Evolutionary conservation across 2,797 vertebrate species (phyloP), one percentile per base, ranked within the genome.

Genomic region (Hippocampus kuda): DNA sequence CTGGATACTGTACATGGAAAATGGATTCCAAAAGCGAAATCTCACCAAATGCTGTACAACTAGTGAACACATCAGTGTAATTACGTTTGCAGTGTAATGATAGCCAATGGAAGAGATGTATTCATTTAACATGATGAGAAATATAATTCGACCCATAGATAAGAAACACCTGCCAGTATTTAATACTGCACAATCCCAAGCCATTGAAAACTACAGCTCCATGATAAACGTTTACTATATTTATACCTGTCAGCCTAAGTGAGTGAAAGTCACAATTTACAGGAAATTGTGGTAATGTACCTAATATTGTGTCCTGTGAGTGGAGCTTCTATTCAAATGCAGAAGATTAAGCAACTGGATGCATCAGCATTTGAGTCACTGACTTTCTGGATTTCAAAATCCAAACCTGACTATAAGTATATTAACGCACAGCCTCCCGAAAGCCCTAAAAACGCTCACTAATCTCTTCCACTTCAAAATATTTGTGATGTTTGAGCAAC

Each of bases 351-450:
- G 26, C 15, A 59, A 60, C 26, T 30, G 26, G 2, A 60, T 60
- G 27, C 57, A 60, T 51, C 49, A 51, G 5, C 27, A 30, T 30
- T 60, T 57, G 30, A 24, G 7, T 60, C 57, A 16, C 26, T 30
- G 57, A 38, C 51, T 70, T 12, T 51, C 49, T 57, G 51, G 34
- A 70, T 68, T 69, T 30, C 65, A 16, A 67, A 41, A 69, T 16
- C 20, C 26, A 64, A 63, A 67, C 9, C 27, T 44, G 61, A 54
- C 27, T 30, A 22, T 38, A 38, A 69, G 15, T 38, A 44, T 59
- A 12, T 1, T 16, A 51, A 27, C 10, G 22, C 2, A 16, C 63
- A 60, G 8, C 38, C n/a, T 20, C 57, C 57, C 27, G 30, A 60
- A 60, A 60, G 57, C 12, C 26, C 57, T 34, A 18, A 51, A 51